A percentile compares a stretch with the other conserved stretches of the same genome.
Evolutionary conservation across 2,797 vertebrate species (phyloP).

Genomic region (Semotilus atromaculatus): DNA sequence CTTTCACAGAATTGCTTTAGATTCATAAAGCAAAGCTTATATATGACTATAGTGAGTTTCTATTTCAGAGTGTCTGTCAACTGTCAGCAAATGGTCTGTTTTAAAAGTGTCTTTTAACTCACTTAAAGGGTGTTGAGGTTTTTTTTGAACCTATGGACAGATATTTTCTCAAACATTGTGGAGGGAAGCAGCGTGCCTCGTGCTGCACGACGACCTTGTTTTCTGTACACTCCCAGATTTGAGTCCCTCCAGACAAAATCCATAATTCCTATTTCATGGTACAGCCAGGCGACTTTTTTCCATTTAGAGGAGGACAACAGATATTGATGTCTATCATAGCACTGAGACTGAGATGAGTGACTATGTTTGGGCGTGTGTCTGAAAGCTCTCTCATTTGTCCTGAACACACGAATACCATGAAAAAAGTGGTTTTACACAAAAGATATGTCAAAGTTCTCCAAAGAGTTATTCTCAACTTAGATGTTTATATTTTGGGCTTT

Average conservation of each 20-base stretch:
- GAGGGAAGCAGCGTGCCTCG: constrained; percentile 33
- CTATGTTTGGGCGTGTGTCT: constrained; percentile 17
- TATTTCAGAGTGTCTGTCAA: not conserved
- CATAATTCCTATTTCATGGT: constrained; percentile 80
- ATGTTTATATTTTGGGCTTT: constrained; percentile 11
- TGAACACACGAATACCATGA: constrained; percentile 17
- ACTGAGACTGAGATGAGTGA: constrained; percentile 66
- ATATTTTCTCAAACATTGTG: constrained; percentile 1
- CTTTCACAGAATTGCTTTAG: not conserved
- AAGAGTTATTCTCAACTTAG: constrained; percentile 22
- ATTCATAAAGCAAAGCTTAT: not conserved
- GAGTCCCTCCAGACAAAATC: constrained; percentile 80
- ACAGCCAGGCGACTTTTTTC: constrained; percentile 67
- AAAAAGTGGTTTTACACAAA: constrained; percentile 27
- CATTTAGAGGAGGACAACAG: constrained; percentile 69
- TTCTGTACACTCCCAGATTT: constrained; percentile 69
- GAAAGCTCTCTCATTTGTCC: constrained; percentile 36
- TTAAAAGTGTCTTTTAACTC: not conserved
- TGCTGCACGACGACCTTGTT: constrained; percentile 71
- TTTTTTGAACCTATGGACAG: not conserved
- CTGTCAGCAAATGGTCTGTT: not conserved
- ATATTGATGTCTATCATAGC: constrained; percentile 79
- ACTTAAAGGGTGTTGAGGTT: not conserved
- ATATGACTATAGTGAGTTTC: not conserved
- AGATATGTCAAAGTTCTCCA: constrained; percentile 9